A percentile compares a stretch with the other conserved stretches of the same genome.
phyloP scores from a whole-genome alignment of 2,113 vertebrate species.

The Emydura subglobosa region DNA sequence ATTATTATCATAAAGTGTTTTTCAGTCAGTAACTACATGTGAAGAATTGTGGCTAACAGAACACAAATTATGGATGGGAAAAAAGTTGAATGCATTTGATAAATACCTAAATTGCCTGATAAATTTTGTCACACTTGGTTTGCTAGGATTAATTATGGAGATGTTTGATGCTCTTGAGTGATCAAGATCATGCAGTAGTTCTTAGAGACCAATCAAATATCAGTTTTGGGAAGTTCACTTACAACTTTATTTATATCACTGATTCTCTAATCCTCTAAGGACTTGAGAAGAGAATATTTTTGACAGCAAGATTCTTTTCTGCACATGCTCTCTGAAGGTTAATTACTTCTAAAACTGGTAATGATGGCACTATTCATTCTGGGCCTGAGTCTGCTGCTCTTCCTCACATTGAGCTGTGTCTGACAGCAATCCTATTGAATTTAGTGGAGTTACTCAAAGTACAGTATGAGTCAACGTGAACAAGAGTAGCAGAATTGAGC shows the following conservation, averaged over 20 bases:
- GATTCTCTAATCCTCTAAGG: background rate
- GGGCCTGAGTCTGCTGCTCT: background rate
- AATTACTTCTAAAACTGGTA: constrained; percentile 13
- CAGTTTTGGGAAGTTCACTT: background rate
- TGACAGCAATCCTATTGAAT: background rate
- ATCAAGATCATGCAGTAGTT: background rate
- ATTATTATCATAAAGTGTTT: background rate
- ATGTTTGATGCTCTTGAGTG: background rate
- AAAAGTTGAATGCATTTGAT: background rate
- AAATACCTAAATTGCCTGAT: background rate
- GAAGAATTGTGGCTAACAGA: background rate
- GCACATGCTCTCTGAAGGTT: background rate
- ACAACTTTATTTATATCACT: background rate
- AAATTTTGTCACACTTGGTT: background rate
- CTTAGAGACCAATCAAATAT: background rate
- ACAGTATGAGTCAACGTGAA: background rate
- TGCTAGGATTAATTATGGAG: background rate
- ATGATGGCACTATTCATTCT: background rate
- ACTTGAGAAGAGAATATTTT: background rate
- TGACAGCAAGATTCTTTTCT: background rate
- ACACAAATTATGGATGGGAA: background rate
- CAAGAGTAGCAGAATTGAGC: background rate
- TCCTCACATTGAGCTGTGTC: background rate
- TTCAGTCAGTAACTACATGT: background rate
- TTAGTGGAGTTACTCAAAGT: background rate